Percentiles rank a stretch among this genome's conserved stretches.
Evolutionary conservation across 2,888 invertebrate genomes (phyloP).

Genomic region (Meiosimyza platycephala): DNA sequence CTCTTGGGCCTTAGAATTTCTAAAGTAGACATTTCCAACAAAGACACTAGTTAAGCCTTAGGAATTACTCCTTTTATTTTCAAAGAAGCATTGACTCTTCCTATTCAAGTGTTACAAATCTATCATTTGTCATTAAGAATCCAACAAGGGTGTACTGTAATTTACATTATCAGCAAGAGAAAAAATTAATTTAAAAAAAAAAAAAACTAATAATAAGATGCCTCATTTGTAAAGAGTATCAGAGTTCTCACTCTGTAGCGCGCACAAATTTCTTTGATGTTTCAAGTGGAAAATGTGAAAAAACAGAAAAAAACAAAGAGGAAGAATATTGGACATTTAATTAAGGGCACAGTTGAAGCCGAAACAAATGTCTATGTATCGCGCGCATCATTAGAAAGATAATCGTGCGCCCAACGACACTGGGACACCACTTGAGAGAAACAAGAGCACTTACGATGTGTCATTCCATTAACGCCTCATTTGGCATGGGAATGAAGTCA

Average conservation of each 20-base stretch:
- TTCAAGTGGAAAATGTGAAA: no score
- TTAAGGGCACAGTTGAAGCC: background rate
- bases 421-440: constrained; percentile 27
- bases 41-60: no score
- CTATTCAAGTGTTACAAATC: no score
- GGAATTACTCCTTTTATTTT: no score
- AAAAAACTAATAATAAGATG: no score
- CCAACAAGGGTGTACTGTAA: background rate
- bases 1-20: no score
- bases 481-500: constrained; percentile 42
- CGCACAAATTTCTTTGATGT: no score
- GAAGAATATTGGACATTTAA: background rate
- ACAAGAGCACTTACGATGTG: constrained; percentile 27
- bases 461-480: constrained; percentile 34
- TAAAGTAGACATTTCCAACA: no score
- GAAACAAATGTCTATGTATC: background rate
- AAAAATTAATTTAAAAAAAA: background rate
- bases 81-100: no score
- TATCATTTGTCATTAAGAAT: background rate
- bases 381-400: background rate
- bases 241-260: no score
- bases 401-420: background rate
- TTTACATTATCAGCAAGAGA: background rate
- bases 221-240: no score
- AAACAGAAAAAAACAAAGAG: background rate